Conservation (phyloP, 2,888 invertebrate species). For the Drosophila recens region DNA sequence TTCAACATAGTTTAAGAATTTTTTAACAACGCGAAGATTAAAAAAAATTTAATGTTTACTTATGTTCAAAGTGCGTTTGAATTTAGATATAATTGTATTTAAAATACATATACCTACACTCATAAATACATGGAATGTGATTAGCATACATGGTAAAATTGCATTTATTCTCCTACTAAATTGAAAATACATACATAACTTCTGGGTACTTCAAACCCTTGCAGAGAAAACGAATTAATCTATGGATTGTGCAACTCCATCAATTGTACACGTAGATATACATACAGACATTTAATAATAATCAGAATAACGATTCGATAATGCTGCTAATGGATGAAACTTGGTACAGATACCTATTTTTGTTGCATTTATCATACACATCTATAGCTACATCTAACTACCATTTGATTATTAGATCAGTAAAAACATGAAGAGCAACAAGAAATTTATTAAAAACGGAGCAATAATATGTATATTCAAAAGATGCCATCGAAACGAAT, state of each 20-base stretch:
- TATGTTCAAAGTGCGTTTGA: constrained; percentile 40
- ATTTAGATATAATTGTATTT: constrained; percentile 27
- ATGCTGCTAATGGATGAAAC: constrained; percentile 10
- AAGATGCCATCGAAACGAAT: constrained; percentile 10
- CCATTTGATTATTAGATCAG: constrained; percentile 17
- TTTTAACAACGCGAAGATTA: constrained; percentile 48
- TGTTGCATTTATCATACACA: not conserved
- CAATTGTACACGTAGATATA: constrained; percentile 4
- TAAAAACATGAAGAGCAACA: constrained; percentile 17
- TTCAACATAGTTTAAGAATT: constrained; percentile 45
- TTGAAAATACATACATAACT: constrained; percentile 25
- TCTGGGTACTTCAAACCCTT: constrained; percentile 5
- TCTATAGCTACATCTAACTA: constrained; percentile 14
- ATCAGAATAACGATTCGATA: constrained; percentile 11
- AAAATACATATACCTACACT: constrained; percentile 31
- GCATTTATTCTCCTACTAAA: constrained; percentile 28
- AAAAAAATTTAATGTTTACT: constrained; percentile 24
- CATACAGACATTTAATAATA: constrained; percentile 16
- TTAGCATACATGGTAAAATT: constrained; percentile 16
- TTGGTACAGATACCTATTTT: constrained; percentile 9
- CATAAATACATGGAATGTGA: constrained; percentile 20
- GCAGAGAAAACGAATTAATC: constrained; percentile 11
- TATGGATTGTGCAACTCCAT: constrained; percentile 13
- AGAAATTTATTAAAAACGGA: constrained; percentile 2
- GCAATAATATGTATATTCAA: constrained; percentile 10